Evolutionary conservation across 2,113 vertebrate genomes (phyloP).

Genomic region (Mormyrus iriodes): DNA sequence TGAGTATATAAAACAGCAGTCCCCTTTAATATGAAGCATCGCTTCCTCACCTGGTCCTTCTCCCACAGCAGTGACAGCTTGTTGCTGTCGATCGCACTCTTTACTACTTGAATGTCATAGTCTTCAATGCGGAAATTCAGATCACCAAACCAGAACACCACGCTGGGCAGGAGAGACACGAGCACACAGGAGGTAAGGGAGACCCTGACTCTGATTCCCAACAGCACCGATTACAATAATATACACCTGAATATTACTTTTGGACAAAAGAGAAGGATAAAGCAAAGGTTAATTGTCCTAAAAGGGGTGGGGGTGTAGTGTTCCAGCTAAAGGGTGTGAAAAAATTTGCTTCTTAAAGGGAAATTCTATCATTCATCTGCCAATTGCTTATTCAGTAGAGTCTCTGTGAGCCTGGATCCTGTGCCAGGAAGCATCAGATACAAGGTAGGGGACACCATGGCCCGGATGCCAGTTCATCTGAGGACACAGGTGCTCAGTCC

Average conservation of each 20-base stretch:
- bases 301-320: not conserved
- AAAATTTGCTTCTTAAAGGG: not conserved
- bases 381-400: not conserved
- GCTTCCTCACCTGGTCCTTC: constrained; percentile 83
- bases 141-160: constrained; percentile 97
- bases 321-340: not conserved
- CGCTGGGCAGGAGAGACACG: constrained; percentile 53
- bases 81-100: constrained; percentile 84
- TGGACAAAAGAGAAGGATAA: not conserved
- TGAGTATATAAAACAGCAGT: not conserved
- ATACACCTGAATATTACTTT: not conserved
- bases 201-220: not conserved
- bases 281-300: not conserved
- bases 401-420: not conserved
- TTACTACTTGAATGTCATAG: constrained; percentile 90
- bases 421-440: not conserved
- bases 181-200: not conserved
- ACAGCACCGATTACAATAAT: not conserved
- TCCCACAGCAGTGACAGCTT: constrained; percentile 89
- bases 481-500: not conserved
- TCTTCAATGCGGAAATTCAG: constrained; percentile 96
- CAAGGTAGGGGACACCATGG: not conserved
- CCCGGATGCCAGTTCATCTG: not conserved
- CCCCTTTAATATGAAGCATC: not conserved
- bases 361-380: not conserved